phyloP scores from a whole-genome alignment of 2,888 invertebrate species.

The Stenodera caucasica region DNA sequence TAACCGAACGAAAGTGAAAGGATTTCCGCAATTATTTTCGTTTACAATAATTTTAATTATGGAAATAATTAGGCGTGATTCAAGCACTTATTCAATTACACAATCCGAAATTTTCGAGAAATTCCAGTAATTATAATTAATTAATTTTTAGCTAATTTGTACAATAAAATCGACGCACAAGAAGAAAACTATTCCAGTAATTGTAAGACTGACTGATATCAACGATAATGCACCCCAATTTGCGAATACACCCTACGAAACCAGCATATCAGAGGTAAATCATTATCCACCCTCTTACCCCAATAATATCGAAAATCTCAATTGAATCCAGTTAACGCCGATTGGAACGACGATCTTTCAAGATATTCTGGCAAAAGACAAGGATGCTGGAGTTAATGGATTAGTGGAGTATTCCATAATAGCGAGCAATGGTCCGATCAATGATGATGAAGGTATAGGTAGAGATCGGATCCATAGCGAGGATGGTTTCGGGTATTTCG shows the following conservation, averaged over 20 bases:
- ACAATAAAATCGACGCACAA: slow-evolving; percentile 78
- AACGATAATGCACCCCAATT: slow-evolving; percentile 89
- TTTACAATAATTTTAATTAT: not conserved
- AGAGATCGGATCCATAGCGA: slow-evolving; percentile 63
- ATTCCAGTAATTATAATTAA: not conserved
- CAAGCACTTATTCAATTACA: not conserved
- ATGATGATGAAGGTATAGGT: slow-evolving; percentile 63
- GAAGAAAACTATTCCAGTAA: slow-evolving; percentile 82
- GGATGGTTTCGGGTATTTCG: slow-evolving; percentile 82
- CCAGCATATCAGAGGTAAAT: slow-evolving; percentile 80
- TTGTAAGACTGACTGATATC: slow-evolving; percentile 86
- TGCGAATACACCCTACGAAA: slow-evolving; percentile 80
- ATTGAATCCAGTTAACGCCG: slow-evolving; percentile 74
- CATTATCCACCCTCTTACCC: no score
- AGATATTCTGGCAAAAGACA: slow-evolving; percentile 76
- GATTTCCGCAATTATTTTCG: not conserved
- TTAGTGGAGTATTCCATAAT: slow-evolving; percentile 84
- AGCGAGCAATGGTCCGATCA: slow-evolving; percentile 63
- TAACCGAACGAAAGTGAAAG: not conserved
- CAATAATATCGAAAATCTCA: no score
- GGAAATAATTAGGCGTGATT: not conserved
- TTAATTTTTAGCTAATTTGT: slow-evolving; percentile 72
- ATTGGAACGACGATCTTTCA: slow-evolving; percentile 85
- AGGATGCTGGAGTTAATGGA: slow-evolving; percentile 86
- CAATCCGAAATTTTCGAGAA: not conserved